phyloP scores from a whole-genome alignment of 2,888 invertebrate genomes.

The Epistrophe eligans region DNA sequence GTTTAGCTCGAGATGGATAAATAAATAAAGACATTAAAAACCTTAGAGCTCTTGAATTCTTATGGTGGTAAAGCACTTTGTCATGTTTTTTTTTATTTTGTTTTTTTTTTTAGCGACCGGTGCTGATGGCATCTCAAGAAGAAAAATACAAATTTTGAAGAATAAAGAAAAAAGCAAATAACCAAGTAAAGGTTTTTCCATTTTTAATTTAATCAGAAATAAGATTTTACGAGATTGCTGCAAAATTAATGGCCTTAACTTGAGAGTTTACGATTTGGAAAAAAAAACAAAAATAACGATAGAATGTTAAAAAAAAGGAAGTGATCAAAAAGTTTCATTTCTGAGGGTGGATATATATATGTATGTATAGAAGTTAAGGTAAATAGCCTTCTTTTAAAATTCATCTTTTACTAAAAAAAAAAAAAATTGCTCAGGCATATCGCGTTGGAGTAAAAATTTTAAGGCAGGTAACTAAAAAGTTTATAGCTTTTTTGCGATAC shows the following conservation, averaged over 20 bases:
- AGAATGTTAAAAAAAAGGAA: slow-evolving; percentile 19
- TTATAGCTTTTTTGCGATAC: slow-evolving; percentile 49
- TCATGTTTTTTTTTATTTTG: slow-evolving; percentile 65
- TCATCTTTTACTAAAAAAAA: slow-evolving; percentile 35
- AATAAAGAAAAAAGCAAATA: slow-evolving; percentile 37
- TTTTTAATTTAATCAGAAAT: slow-evolving; percentile 73
- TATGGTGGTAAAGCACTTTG: slow-evolving; percentile 66
- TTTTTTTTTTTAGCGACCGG: slow-evolving; percentile 45
- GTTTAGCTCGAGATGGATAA: slow-evolving; percentile 49
- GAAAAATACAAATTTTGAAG: background rate
- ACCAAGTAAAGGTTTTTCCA: slow-evolving; percentile 44
- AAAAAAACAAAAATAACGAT: slow-evolving; percentile 30
- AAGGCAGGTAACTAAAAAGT: slow-evolving; percentile 35
- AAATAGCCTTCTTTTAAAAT: slow-evolving; percentile 11
- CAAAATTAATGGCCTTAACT: slow-evolving; percentile 72
- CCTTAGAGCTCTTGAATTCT: slow-evolving; percentile 44
- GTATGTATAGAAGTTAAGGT: background rate
- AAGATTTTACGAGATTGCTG: slow-evolving; percentile 72
- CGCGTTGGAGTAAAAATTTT: slow-evolving; percentile 40
- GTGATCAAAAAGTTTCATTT: slow-evolving; percentile 8
- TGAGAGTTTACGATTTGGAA: slow-evolving; percentile 72
- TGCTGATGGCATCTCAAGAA: slow-evolving; percentile 58
- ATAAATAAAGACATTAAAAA: slow-evolving; percentile 66
- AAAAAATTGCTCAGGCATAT: slow-evolving; percentile 35
- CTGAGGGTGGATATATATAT: background rate